Evolutionary conservation across 2,888 invertebrate genomes (phyloP), one percentile per base, ranked within the genome.

Genomic region (Leptinotarsa rubiginosa): DNA sequence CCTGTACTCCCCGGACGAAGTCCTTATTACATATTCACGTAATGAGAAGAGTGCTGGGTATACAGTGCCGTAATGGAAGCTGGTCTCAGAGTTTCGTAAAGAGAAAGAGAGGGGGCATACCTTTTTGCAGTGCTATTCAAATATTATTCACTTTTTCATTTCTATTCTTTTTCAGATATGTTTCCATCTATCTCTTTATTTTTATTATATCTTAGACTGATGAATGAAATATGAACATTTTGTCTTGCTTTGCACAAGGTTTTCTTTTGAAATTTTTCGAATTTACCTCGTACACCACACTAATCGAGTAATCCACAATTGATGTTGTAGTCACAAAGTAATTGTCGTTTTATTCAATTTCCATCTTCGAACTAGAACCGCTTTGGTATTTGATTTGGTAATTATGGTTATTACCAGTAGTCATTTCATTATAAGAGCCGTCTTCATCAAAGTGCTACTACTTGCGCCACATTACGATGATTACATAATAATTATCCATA

Each of bases 331-430:
- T 47, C 12, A 56, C 5, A 20, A 69, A 56, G 12, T 41, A 20
- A 69, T 69, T 69, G n/a, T 69, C 22, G 56, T 18, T n/a, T 69
- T n/a, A 56, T 69, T 52, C 3, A 20, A 31, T 31, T 54, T 18
- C 7, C n/a, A 5, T 62, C 13, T 62, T 15, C 56, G 62, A 25
- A 62, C 62, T 13, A 18, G 12, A 56, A 18, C 3, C 22, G 10
- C 22, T 41, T 54, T 47, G 47, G 25, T 59, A 47, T 69, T 59
- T 47, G 25, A 69, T 69, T 69, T 59, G 22, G 47, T 47, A 59
- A 62, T 62, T 25, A 62, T 16, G 62, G 25, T 62, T 31, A 62
- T 41, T 62, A 15, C 31, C 41, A 31, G 25, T 41, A n/a, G 3
- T 4, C 16, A 62, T 62, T 16, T n/a, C 31, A 62, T 62, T 62